Evolutionary conservation across 2,113 vertebrate species (phyloP), one percentile per base, ranked within the genome.

Genomic region (Archocentrus centrarchus): DNA sequence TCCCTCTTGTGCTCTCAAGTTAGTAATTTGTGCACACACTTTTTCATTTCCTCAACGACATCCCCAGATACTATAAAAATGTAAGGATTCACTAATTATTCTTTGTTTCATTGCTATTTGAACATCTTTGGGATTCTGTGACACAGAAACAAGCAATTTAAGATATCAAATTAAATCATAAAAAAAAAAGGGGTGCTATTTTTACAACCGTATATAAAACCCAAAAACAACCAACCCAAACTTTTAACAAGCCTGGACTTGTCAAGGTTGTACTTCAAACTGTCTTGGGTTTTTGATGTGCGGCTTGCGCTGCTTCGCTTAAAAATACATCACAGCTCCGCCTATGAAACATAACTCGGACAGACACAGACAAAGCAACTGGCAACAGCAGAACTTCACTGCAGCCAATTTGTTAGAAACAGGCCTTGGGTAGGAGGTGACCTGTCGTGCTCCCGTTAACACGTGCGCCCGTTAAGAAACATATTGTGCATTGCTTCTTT

Each of bases 281-380:
- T 58, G 77, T 75, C 4, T 1, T 57, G 27, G 62, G 79, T 27
- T 73, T 22, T 86, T 47, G n/a, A 86, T 86, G 73, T 68, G 75
- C 63, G 27, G 39, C 62, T 55, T 15, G n/a, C 18, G 15, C 77
- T 55, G 63, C 50, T 84, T 64, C 30, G 27, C 41, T 88, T 83
- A 80, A 86, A 92, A 88, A 88, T 83, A 89, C 86, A 84, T 88
- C 85, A 84, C 75, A 77, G 59, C 32, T 81, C 73, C 2, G 30
- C 66, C 41, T 61, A 60, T 68, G 78, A 41, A 87, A 68, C 32
- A 77, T 27, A 66, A 73, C 53, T 77, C 8, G 35, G 64, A 59
- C 39, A 82, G 90, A 85, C 13, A 55, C 57, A 75, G 82, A 85
- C 58, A 77, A 83, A 89, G 62, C 18, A 68, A 78, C 70, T 47